Evolutionary conservation across 2,797 vertebrate genomes (phyloP), one percentile per base, ranked within the genome.

Genomic region (Sebastes paucispinis): DNA sequence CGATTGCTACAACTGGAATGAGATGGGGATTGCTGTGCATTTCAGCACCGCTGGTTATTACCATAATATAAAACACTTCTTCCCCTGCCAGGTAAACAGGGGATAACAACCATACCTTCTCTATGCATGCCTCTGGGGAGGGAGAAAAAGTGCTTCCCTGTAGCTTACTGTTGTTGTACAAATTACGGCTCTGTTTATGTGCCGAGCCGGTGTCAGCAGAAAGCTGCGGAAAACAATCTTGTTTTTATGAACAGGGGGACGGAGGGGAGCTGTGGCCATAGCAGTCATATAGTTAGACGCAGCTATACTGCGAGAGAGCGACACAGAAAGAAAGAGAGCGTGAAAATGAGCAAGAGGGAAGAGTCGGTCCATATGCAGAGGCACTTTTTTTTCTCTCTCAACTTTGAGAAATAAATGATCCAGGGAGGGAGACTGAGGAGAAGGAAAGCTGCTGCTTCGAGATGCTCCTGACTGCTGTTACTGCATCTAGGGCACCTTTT

Each of bases 181-280:
- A 95, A 96, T 95, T 93, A 95, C 87, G 79, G 87, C 90, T 93
- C 84, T 92, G 94, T 95, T 96, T 94, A 93, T 92, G 90, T 91
- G 89, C 80, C 20, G 78, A 87, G 92, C 74, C 85, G 3, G 69
- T 90, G 91, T 95, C 93, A 94, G 94, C 93, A 88, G 83, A 94
- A 94, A 93, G 84, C 87, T 81, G 79, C 36, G 27, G 82, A 94
- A 92, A 93, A 93, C 90, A 94, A 93, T 94, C 86, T 91, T 2
- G 75, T 89, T 93, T 94, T 94, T 94, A 93, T 92, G 91, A 94
- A 93, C 84, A 88, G 34, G 69, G 80, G 81, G 82, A 90, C 86
- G 83, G 85, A 77, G 87, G 84, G 87, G 86, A 91, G 73, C 34
- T 71, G 83, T 82, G 90, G 73, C 80, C 82, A 47, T 67, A 65